phyloP scores from a whole-genome alignment of 2,888 invertebrate species.

The Xanthorhoe designata region DNA sequence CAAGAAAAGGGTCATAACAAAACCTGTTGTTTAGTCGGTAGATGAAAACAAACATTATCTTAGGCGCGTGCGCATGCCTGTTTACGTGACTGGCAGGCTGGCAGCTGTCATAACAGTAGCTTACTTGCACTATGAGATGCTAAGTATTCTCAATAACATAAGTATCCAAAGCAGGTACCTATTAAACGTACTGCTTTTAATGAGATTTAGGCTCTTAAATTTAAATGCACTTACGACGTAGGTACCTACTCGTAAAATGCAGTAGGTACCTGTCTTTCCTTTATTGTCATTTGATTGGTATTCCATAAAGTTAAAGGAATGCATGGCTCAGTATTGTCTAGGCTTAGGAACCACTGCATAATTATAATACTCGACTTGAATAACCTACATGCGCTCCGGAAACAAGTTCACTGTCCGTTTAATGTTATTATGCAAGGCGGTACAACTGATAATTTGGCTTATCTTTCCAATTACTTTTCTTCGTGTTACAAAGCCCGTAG shows the following conservation, averaged over 20 bases:
- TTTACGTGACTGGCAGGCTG: slow-evolving; percentile 73
- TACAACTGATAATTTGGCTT: slow-evolving; percentile 47
- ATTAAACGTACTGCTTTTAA: not conserved
- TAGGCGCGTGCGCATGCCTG: slow-evolving; percentile 65
- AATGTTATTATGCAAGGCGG: slow-evolving; percentile 64
- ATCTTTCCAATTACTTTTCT: slow-evolving; percentile 40
- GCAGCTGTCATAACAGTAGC: slow-evolving; percentile 73
- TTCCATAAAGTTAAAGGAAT: not conserved
- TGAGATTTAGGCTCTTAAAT: not conserved
- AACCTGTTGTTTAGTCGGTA: slow-evolving; percentile 50
- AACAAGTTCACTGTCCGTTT: slow-evolving; percentile 67
- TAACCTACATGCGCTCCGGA: slow-evolving; percentile 51
- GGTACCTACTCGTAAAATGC: not conserved
- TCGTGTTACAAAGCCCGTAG: slow-evolving; percentile 3
- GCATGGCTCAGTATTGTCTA: not conserved
- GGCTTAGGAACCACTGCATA: not conserved
- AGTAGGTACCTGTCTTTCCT: not conserved
- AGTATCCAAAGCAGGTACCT: not conserved
- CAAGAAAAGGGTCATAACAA: slow-evolving; percentile 35
- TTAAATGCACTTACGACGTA: not conserved
- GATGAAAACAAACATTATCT: slow-evolving; percentile 68
- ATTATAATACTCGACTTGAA: slow-evolving; percentile 8
- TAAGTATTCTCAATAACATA: slow-evolving; percentile 11
- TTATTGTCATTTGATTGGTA: not conserved
- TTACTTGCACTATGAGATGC: slow-evolving; percentile 35